phyloP scores from a whole-genome alignment of 2,888 invertebrate species.

The Smittia sp. region DNA sequence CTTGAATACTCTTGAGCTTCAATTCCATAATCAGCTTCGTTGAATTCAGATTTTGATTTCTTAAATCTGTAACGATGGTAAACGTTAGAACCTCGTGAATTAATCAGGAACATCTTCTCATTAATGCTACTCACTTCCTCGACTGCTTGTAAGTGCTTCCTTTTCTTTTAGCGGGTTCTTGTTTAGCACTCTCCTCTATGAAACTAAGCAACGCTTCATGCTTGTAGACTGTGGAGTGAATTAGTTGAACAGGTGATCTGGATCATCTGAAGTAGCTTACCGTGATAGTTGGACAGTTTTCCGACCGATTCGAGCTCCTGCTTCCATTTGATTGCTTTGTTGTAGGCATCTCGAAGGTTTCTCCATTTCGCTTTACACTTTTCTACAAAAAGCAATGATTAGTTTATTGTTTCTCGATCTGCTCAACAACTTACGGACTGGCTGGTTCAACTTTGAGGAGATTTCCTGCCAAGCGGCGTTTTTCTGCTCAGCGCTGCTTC shows the following conservation, averaged over 20 bases:
- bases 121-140: background rate
- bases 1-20: too few relatives aligned
- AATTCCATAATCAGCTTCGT: too few relatives aligned
- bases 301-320: background rate
- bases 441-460: background rate
- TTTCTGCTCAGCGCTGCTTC: background rate
- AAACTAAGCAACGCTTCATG: slow-evolving; percentile 20
- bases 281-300: background rate
- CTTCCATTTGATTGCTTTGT: slow-evolving; percentile 19
- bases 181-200: background rate
- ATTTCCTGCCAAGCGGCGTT: slow-evolving; percentile 6
- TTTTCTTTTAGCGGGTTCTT: background rate
- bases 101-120: too few relatives aligned
- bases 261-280: background rate
- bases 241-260: too few relatives aligned
- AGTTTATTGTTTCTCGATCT: too few relatives aligned
- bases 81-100: too few relatives aligned
- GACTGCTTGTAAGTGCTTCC: background rate
- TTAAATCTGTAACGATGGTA: too few relatives aligned
- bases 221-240: background rate
- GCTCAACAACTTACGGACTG: background rate
- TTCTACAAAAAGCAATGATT: background rate
- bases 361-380: slow-evolving; percentile 24
- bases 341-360: slow-evolving; percentile 21
- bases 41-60: too few relatives aligned